Evolutionary conservation across 2,113 vertebrate genomes (phyloP).

Genomic region (Ibidorhyncha struthersii): DNA sequence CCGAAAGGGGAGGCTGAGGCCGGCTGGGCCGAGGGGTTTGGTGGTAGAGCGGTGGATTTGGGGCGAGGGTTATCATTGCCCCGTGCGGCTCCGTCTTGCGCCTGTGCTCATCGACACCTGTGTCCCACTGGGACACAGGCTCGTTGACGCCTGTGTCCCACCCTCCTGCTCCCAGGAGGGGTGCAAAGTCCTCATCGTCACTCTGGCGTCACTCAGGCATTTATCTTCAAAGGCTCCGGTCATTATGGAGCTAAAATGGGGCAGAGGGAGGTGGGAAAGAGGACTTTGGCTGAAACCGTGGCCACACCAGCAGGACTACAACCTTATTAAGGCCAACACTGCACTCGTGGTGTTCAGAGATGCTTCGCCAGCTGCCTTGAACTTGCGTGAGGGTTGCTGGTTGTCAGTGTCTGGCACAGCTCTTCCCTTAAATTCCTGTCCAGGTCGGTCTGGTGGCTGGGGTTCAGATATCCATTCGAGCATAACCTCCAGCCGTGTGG

Average conservation of each 20-base stretch:
- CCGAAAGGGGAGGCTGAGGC: background rate
- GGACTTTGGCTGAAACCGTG: background rate
- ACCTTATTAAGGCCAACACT: fast-evolving
- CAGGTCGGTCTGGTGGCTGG: background rate
- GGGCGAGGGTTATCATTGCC: background rate
- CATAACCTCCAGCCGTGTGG: fast-evolving
- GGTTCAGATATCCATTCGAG: background rate
- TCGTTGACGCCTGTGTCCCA: background rate
- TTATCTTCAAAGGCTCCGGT: background rate
- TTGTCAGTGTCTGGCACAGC: background rate
- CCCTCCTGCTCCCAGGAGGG: background rate
- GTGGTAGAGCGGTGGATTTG: background rate
- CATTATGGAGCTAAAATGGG: background rate
- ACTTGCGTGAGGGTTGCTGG: background rate
- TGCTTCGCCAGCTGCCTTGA: background rate
- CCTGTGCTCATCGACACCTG: fast-evolving
- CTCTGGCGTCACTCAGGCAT: background rate
- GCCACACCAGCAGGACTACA: background rate
- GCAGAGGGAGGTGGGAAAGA: background rate
- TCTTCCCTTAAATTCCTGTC: background rate
- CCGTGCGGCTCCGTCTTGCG: fast-evolving
- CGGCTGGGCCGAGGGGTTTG: background rate
- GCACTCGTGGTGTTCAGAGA: background rate
- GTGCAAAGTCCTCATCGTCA: background rate
- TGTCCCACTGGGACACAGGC: background rate